Percentiles rank a stretch among this genome's conserved stretches.
phyloP scores from a whole-genome alignment of 2,113 vertebrate species.

The Clarias magur region DNA sequence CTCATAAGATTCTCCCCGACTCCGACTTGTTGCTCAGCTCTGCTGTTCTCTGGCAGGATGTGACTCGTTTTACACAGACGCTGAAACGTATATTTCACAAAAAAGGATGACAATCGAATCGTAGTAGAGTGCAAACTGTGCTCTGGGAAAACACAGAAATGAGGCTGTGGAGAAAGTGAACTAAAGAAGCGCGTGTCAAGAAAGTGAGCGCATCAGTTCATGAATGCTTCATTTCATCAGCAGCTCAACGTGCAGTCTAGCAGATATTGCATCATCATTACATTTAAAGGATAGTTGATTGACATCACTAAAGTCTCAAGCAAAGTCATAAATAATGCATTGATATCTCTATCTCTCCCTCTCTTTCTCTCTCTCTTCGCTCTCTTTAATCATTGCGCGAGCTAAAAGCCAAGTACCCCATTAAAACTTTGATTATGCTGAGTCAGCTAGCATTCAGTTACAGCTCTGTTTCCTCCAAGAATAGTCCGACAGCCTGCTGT shows the following conservation, averaged over 20 bases:
- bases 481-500: constrained; percentile 11
- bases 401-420: constrained; percentile 27
- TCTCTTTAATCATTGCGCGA: constrained; percentile 11
- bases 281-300: not conserved
- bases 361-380: not conserved
- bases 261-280: not conserved
- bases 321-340: constrained; percentile 33
- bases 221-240: not conserved
- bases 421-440: constrained; percentile 37
- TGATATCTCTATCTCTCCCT: not conserved
- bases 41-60: no score
- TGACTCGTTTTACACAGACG: not conserved
- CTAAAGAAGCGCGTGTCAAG: not conserved
- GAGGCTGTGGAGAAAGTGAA: no score
- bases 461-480: constrained; percentile 22
- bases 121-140: not conserved
- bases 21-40: no score
- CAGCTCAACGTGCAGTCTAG: not conserved
- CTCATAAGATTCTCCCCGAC: no score
- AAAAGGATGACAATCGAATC: not conserved
- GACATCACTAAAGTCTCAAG: not conserved
- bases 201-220: not conserved
- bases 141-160: not conserved
- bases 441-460: constrained; percentile 11
- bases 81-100: no score